phyloP scores from a whole-genome alignment of 2,797 vertebrate species.

The Phalloptychus januarius region DNA sequence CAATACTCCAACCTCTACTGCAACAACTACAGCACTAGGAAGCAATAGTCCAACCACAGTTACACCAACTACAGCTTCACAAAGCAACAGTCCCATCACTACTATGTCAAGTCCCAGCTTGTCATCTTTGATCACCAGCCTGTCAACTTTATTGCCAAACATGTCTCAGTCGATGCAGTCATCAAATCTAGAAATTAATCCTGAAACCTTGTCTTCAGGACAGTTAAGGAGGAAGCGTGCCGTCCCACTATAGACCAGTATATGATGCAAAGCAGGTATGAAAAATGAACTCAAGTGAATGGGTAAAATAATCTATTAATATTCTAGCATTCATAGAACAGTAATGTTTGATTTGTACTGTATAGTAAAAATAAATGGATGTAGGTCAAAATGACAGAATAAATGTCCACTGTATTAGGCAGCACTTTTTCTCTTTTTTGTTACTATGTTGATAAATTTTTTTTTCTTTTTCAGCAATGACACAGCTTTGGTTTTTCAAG shows the following conservation, averaged over 20 bases:
- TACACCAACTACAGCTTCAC: neutral
- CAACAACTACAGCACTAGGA: neutral
- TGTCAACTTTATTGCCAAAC: neutral
- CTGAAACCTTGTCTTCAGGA: neutral
- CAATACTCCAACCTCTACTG: neutral
- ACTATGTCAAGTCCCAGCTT: neutral
- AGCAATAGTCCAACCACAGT: neutral
- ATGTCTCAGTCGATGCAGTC: neutral
- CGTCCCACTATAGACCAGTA: neutral
- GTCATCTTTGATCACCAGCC: neutral
- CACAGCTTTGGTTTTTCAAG: conserved; percentile 45
- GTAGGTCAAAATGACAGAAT: neutral
- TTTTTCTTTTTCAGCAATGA: conserved; percentile 26
- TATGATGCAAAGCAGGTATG: conserved; percentile 41
- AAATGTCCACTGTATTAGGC: neutral
- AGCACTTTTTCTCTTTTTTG: neutral
- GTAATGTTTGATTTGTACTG: neutral
- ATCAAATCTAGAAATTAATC: neutral
- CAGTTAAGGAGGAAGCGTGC: accelerated
- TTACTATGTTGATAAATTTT: conserved; percentile 3
- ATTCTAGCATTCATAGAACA: neutral
- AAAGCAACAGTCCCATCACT: neutral
- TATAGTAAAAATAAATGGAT: neutral
- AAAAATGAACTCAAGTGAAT: neutral
- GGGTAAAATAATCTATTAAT: neutral